Conservation (phyloP, 2,797 vertebrate genomes). For the Enteromius paludinosus region DNA sequence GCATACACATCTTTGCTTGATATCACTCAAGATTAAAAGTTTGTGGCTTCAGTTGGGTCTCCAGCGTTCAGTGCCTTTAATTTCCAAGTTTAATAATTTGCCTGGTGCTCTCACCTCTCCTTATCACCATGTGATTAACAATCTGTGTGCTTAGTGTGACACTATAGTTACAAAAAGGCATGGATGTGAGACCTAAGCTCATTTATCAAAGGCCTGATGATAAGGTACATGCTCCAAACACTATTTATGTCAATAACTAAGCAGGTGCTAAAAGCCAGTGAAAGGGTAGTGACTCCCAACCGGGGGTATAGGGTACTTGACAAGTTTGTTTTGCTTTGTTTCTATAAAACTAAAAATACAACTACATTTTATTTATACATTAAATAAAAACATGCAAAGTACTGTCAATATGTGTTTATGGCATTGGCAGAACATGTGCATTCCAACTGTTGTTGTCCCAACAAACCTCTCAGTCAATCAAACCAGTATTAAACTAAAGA, state of each 20-base stretch:
- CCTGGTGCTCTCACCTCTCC: conserved; percentile 64
- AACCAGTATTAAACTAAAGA: background rate
- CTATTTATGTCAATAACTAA: conserved; percentile 82
- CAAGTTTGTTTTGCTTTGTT: background rate
- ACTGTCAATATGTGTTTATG: background rate
- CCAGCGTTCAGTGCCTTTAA: conserved; percentile 18
- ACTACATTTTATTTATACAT: background rate
- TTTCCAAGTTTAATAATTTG: conserved; percentile 81
- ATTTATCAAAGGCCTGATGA: conserved; percentile 80
- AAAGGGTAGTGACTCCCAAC: conserved; percentile 11
- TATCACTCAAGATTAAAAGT: background rate
- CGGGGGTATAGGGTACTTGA: background rate
- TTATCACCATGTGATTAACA: conserved; percentile 72
- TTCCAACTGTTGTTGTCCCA: conserved; percentile 1
- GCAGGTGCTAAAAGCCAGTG: conserved; percentile 76
- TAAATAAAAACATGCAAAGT: background rate
- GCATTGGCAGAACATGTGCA: background rate
- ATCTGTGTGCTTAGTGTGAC: conserved; percentile 72
- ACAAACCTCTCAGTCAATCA: background rate
- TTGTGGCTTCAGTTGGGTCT: background rate
- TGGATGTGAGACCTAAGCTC: conserved; percentile 76
- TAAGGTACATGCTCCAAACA: conserved; percentile 78
- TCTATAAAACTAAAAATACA: background rate
- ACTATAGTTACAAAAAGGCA: conserved; percentile 61
- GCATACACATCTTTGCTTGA: background rate